Evolutionary conservation across 2,797 vertebrate species (phyloP).

Genomic region (Microctenopoma stevenorrisi): DNA sequence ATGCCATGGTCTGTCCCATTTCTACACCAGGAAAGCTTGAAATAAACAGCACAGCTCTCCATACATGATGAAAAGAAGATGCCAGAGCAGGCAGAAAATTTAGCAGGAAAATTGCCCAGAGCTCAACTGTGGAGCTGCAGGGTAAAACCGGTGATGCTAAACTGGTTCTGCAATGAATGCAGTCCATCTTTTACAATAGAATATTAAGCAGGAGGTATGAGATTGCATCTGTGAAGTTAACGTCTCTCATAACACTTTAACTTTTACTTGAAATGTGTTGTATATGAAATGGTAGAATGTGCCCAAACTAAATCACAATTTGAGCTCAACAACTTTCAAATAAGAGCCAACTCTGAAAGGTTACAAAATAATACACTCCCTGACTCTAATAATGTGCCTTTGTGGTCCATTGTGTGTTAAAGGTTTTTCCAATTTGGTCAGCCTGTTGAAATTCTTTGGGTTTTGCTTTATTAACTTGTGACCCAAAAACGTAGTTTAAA

Average conservation of each 20-base stretch:
- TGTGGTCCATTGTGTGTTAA: not conserved
- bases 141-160: slow-evolving; percentile 24
- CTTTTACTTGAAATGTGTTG: no score
- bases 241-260: slow-evolving; percentile 6
- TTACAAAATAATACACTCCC: not conserved
- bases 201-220: not conserved
- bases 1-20: slow-evolving; percentile 2
- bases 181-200: not conserved
- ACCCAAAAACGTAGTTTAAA: no score
- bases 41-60: slow-evolving; percentile 12
- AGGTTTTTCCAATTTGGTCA: slow-evolving; percentile 1
- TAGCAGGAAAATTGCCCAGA: slow-evolving; percentile 12
- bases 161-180: slow-evolving; percentile 6
- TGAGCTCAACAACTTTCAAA: slow-evolving; percentile 5
- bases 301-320: slow-evolving; percentile 14
- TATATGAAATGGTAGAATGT: slow-evolving; percentile 32
- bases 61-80: not conserved
- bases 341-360: slow-evolving; percentile 5
- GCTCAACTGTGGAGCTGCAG: slow-evolving; percentile 17
- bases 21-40: slow-evolving; percentile 11
- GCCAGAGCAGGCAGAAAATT: slow-evolving; percentile 16
- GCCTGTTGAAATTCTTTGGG: not conserved
- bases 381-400: slow-evolving; percentile 1
- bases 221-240: not conserved
- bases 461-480: not conserved